Conservation (phyloP, 2,888 invertebrate species). For the Hypomecis atomaria region DNA sequence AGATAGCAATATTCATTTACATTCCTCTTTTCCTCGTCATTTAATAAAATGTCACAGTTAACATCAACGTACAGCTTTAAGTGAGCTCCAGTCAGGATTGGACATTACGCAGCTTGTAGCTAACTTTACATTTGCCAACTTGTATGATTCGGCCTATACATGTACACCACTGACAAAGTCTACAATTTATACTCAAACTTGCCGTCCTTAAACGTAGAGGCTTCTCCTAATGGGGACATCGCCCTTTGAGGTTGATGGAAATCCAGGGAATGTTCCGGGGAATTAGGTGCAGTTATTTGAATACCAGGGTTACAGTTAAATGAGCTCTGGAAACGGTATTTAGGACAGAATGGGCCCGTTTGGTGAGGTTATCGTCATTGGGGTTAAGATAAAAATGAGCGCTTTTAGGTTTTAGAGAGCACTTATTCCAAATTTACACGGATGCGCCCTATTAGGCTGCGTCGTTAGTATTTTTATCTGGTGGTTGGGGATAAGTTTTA, state of each 20-base stretch:
- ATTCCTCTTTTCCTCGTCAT: too few relatives aligned
- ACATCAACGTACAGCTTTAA: too few relatives aligned
- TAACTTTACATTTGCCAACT: too few relatives aligned
- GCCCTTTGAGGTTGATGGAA: conserved; percentile 25
- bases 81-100: too few relatives aligned
- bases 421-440: background rate
- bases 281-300: conserved; percentile 35
- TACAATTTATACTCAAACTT: conserved; percentile 10
- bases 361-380: conserved; percentile 8
- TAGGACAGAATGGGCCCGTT: conserved; percentile 9
- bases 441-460: background rate
- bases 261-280: conserved; percentile 25
- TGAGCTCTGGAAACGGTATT: conserved; percentile 13
- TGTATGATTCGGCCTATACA: background rate
- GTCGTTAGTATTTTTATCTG: background rate
- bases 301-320: conserved; percentile 15
- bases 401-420: background rate
- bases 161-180: background rate
- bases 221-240: conserved; percentile 26
- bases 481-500: background rate
- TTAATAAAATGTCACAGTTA: too few relatives aligned
- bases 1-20: too few relatives aligned
- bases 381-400: conserved; percentile 13
- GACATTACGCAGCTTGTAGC: too few relatives aligned
- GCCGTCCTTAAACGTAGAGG: conserved; percentile 24